A percentile compares a stretch with the other conserved stretches of the same genome.
Conservation (phyloP, 2,113 vertebrate species). For the Alaudala cheleensis region DNA sequence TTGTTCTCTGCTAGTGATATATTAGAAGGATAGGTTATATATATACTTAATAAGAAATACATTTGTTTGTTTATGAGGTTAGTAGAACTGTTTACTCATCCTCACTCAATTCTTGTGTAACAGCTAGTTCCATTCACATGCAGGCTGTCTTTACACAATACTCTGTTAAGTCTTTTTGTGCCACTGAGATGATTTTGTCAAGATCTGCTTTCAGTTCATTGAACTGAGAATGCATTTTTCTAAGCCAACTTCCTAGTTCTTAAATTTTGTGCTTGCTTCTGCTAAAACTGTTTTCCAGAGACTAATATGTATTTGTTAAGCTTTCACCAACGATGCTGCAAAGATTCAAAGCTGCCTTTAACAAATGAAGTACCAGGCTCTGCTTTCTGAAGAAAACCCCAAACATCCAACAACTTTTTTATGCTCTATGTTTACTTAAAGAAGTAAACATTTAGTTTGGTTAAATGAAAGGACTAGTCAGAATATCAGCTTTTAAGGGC, state of each 20-base stretch:
- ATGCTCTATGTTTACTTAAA: neutral
- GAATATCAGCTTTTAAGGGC: neutral
- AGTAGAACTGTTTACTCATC: neutral
- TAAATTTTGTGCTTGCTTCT: slow-evolving; percentile 4
- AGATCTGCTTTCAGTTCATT: slow-evolving; percentile 37
- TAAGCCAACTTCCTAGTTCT: slow-evolving; percentile 7
- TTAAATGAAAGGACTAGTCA: slow-evolving; percentile 29
- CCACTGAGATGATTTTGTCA: neutral
- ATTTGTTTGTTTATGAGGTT: neutral
- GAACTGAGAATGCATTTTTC: slow-evolving; percentile 38
- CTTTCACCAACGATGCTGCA: neutral
- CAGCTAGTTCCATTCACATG: neutral
- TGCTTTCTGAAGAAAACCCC: neutral
- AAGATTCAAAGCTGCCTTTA: neutral
- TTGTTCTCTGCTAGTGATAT: neutral
- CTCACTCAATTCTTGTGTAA: neutral
- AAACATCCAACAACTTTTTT: neutral
- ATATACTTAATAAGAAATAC: neutral
- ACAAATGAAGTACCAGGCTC: neutral
- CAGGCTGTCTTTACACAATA: slow-evolving; percentile 13
- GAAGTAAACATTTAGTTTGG: neutral
- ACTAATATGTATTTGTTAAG: neutral
- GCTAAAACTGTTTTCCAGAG: neutral
- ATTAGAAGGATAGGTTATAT: neutral
- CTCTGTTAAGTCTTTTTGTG: neutral